These are phyloP conservation scores for Archocentrus centrarchus DNA, from an alignment of 2,113 vertebrate species.

Conservation along the genomic window DNA sequence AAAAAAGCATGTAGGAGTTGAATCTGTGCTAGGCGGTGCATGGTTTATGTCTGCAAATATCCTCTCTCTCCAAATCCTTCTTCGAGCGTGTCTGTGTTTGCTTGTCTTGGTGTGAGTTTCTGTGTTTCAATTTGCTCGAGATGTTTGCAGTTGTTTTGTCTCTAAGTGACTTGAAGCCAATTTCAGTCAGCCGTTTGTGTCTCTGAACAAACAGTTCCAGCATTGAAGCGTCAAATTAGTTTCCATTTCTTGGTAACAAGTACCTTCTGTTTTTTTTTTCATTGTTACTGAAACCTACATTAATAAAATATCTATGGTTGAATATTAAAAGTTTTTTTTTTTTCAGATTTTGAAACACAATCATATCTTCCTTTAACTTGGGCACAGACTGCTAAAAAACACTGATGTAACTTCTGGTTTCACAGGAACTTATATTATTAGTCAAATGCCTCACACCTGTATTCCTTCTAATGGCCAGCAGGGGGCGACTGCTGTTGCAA, in stretches of 20 bases:
- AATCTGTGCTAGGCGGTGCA: constrained; percentile 6
- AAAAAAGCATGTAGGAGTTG: constrained; percentile 10
- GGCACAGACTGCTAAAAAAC: not conserved
- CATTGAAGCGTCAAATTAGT: not conserved
- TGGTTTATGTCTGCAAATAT: constrained; percentile 46
- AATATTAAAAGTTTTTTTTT: not conserved
- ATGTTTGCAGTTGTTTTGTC: not conserved
- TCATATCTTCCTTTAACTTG: not conserved
- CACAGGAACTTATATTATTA: too few relatives aligned
- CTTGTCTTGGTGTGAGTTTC: not conserved
- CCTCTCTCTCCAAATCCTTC: not conserved
- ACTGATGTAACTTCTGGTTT: too few relatives aligned
- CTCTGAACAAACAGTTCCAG: not conserved
- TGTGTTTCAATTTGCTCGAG: not conserved
- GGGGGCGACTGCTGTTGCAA: not conserved
- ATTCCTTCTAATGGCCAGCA: not conserved
- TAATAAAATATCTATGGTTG: not conserved
- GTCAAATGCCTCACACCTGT: not conserved
- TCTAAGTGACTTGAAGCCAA: not conserved
- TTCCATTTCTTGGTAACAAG: not conserved
- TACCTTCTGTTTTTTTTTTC: not conserved
- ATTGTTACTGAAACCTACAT: not conserved
- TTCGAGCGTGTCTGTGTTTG: not conserved
- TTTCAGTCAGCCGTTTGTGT: not conserved
- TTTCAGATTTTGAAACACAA: too few relatives aligned